A percentile compares a stretch with the other conserved stretches of the same genome.
phyloP scores from a whole-genome alignment of 2,113 vertebrate genomes.

The Laticauda colubrina region DNA sequence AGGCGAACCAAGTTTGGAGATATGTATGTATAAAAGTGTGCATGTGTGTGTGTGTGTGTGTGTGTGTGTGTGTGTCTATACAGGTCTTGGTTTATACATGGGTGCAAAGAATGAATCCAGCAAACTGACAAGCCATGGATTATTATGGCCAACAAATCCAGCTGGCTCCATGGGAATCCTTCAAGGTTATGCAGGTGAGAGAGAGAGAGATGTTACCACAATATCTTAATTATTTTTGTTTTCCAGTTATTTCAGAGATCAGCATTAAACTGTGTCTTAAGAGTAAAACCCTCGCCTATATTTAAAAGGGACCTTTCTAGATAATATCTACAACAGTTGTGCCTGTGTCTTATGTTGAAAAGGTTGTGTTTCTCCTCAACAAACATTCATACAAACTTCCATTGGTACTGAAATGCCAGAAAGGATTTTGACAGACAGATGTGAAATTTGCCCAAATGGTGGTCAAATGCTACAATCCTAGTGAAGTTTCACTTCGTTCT shows the following conservation, averaged over 20 bases:
- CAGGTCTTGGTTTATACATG: neutral
- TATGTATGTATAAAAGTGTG: neutral
- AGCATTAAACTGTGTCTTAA: neutral
- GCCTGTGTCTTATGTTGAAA: neutral
- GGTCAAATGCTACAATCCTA: neutral
- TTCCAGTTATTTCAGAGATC: neutral
- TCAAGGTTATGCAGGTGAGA: neutral
- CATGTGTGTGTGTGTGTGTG: neutral
- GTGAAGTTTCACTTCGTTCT: neutral
- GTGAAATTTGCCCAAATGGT: neutral
- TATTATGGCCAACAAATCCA: neutral
- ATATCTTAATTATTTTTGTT: neutral
- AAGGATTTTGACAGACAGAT: neutral
- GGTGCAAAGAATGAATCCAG: neutral
- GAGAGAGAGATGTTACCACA: too few species aligned
- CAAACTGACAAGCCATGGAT: neutral
- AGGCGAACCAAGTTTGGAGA: neutral
- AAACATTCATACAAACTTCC: neutral
- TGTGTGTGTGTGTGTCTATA: neutral
- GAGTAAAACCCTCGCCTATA: neutral
- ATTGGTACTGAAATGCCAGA: neutral
- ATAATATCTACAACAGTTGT: neutral
- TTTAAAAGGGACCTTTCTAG: neutral
- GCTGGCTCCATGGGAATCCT: neutral
- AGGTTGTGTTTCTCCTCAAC: neutral